These are phyloP conservation scores for Microcebus tavaratra DNA, from an alignment of 2,113 vertebrate genomes.

Conservation along the genomic window DNA sequence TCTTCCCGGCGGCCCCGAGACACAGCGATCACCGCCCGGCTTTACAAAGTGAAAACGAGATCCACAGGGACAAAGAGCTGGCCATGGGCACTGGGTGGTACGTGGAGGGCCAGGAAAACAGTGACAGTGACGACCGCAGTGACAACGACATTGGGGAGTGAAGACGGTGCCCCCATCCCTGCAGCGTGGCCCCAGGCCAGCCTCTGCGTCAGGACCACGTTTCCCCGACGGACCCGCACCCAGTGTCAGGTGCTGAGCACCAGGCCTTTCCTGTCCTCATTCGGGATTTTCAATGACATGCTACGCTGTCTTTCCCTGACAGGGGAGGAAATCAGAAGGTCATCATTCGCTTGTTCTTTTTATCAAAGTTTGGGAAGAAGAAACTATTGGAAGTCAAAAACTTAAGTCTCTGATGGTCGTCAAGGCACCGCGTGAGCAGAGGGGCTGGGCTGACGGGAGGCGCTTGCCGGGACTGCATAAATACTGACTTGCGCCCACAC, in stretches of 20 bases:
- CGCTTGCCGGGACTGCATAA: constrained; percentile 50
- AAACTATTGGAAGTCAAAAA: background rate
- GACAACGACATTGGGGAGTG: too few species aligned
- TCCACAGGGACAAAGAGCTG: background rate
- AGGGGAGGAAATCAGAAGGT: background rate
- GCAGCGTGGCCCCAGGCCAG: background rate
- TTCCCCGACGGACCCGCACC: too few species aligned
- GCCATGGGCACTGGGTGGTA: background rate
- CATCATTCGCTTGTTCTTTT: background rate
- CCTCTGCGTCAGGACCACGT: accelerated
- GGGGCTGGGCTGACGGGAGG: background rate
- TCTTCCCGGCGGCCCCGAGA: background rate
- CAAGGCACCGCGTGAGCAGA: background rate
- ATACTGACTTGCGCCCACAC: constrained; percentile 59
- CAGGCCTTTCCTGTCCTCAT: background rate
- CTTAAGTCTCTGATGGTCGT: background rate
- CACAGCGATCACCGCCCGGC: accelerated
- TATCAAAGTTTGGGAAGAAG: constrained; percentile 21
- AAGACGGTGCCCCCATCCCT: background rate
- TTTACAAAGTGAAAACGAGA: background rate
- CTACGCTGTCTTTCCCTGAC: background rate
- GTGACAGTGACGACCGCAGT: background rate
- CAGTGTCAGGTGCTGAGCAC: background rate
- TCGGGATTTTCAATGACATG: background rate
- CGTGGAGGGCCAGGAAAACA: background rate